Evolutionary conservation across 2,113 vertebrate species (phyloP), one percentile per base, ranked within the genome.

Genomic region (Thamnaconus septentrionalis): DNA sequence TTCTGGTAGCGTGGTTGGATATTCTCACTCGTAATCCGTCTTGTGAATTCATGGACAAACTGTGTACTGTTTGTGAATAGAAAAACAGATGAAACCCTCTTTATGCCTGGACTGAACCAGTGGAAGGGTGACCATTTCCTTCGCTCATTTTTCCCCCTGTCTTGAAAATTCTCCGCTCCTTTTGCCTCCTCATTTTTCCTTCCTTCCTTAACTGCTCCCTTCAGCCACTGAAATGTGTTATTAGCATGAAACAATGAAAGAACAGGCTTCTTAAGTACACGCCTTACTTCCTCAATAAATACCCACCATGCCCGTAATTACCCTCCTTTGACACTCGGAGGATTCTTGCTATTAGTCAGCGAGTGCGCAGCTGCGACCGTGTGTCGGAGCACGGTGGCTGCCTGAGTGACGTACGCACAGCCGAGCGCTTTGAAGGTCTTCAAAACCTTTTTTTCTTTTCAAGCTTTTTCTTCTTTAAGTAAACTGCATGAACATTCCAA

Each of bases 241-340:
- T 89, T 87, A 88, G 82, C 64, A 77, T 77, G 71, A 71, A 85
- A 89, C 81, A 85, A 83, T 80, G 83, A 82, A 71, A 66, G 71
- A 71, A 83, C 31, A 65, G 73, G 78, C 84, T 80, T 71, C 73
- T 78, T 79, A 89, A 90, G 61, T 76, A 85, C 60, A 55, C 69
- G 85, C 81, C 84, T 85, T 82, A 73, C 84, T 83, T 66, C 74
- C 70, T 65, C 86, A 89, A 89, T 87, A 85, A 81, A 81, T 69
- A 81, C 78, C 80, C 71, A 85, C 66, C 44, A 10, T 80, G 71
- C 73, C 75, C 64, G 76, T 87, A 82, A 89, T 87, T 71, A 73
- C 75, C 56, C 70, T 31, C 77, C 66, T 72, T 79, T 61, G 59
- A 79, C 80, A 73, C 63, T 64, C 79, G 79, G 71, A 63, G 53